Base-by-base conservation (phyloP, 2,888 invertebrate species). In the Coelinius sp. region DNA sequence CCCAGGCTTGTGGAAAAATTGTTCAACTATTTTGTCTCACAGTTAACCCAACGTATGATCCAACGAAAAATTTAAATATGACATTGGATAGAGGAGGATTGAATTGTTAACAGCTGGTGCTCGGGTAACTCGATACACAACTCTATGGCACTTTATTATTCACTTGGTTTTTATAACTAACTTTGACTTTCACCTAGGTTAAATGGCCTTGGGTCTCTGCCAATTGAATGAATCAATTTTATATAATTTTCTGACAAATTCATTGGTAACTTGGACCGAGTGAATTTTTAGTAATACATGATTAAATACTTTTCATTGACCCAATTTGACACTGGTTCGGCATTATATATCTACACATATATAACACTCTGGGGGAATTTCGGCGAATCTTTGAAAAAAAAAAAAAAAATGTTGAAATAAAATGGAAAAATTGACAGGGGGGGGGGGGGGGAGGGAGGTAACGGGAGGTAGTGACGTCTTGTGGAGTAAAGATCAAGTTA, bases 21-120 rank as follows among this genome's bases (percentile, higher is more conserved):
- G 41, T 41, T 12, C 1, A 41, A 1, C 31, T 5, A 41, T 10
- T 41, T 41, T 41, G n/a, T n/a, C 41, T n/a, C 12, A 41, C n/a
- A 6, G n/a, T 53, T 14, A 24, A 52, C 27, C 10, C 2, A n/a
- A 25, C 25, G 25, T n/a, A n/a, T n/a, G 25, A 53, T 25, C n/a
- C 27, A 53, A 53, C 8, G n/a, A 53, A n/a, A 25, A 8, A 22
- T 17, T 49, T 49, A 14, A 27, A 53, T 12, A 7, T 14, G 53
- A 53, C n/a, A 53, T n/a, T 53, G 53, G 14, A 14, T 53, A n/a
- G 24, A n/a, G n/a, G n/a, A n/a, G 7, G 31, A 59, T 59, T 17
- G 8, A 49, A 49, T 56, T 27, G 59, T 59, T 59, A 59, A 59
- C 59, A 59, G 59, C 59, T 59, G n/a, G n/a, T n/a, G 59, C 35